These are phyloP conservation scores for Paragorgia papillata DNA, from an alignment of 92 coral and sea anemone genomes.

Conservation along the genomic window DNA sequence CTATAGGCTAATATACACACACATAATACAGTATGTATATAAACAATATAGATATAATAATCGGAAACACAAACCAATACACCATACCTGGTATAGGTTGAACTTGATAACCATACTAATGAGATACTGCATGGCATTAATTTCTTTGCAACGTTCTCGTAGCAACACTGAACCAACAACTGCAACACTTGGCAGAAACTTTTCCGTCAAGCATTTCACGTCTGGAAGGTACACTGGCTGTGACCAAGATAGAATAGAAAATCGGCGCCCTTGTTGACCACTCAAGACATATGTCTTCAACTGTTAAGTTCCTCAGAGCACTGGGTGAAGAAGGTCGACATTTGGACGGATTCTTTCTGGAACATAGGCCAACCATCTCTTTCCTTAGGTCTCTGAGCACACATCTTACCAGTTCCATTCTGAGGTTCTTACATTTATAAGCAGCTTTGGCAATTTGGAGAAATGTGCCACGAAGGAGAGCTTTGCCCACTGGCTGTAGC, in stretches of 20 bases:
- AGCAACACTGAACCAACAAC: conserved; percentile 42
- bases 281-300: conserved; percentile 33
- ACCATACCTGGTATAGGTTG: neutral
- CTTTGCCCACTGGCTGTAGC: conserved; percentile 42
- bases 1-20: too few species aligned
- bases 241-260: conserved; percentile 36
- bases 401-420: conserved; percentile 25
- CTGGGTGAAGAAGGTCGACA: conserved; percentile 27
- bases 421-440: conserved; percentile 16
- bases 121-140: conserved; percentile 42
- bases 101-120: conserved; percentile 28
- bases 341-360: conserved; percentile 35
- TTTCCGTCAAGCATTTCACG: conserved; percentile 6
- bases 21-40: too few species aligned
- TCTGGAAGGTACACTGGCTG: conserved; percentile 40
- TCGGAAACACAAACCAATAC: too few species aligned
- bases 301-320: conserved; percentile 9
- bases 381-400: conserved; percentile 20
- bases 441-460: conserved; percentile 10
- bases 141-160: conserved; percentile 34
- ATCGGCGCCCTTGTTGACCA: conserved; percentile 44
- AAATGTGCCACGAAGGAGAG: conserved; percentile 26
- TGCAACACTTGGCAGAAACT: conserved; percentile 33
- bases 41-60: too few species aligned
- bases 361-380: conserved; percentile 33